Percentiles rank a stretch among this genome's conserved stretches.
These are phyloP conservation scores for Conger conger DNA, from an alignment of 2,113 vertebrate species.

Conservation along the genomic window DNA sequence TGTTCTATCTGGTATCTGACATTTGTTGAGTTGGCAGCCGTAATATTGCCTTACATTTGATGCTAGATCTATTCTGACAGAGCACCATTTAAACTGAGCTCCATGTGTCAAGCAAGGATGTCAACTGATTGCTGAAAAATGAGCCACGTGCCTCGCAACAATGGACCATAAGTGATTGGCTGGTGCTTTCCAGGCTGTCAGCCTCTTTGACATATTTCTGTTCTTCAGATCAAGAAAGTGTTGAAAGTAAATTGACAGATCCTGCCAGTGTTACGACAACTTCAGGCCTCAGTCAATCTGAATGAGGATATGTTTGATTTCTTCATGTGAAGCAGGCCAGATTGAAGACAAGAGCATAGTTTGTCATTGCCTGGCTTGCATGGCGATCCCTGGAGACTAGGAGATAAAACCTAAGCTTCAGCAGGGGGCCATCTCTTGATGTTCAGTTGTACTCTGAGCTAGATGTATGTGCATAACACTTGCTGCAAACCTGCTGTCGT, in stretches of 20 bases:
- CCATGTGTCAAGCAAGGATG: background rate
- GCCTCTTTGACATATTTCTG: background rate
- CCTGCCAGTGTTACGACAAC: background rate
- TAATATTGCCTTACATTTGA: background rate
- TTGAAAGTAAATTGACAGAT: background rate
- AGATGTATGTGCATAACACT: too few relatives aligned
- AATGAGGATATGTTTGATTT: background rate
- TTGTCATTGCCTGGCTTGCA: background rate
- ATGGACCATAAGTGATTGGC: background rate
- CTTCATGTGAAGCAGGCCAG: background rate
- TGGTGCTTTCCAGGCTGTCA: background rate
- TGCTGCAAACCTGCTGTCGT: too few relatives aligned
- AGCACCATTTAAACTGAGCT: background rate
- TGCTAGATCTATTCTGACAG: background rate
- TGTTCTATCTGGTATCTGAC: background rate
- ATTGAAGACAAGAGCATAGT: background rate
- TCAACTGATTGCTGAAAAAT: background rate
- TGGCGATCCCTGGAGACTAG: background rate
- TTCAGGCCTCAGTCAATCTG: background rate
- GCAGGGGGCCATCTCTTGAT: background rate
- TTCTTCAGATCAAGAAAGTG: background rate
- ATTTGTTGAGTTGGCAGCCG: background rate
- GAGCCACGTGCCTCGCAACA: background rate
- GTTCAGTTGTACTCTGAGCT: background rate
- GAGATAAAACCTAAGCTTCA: background rate